These are phyloP conservation scores for Percina caprodes DNA, from an alignment of 2,113 vertebrate genomes.

Conservation along the genomic window DNA sequence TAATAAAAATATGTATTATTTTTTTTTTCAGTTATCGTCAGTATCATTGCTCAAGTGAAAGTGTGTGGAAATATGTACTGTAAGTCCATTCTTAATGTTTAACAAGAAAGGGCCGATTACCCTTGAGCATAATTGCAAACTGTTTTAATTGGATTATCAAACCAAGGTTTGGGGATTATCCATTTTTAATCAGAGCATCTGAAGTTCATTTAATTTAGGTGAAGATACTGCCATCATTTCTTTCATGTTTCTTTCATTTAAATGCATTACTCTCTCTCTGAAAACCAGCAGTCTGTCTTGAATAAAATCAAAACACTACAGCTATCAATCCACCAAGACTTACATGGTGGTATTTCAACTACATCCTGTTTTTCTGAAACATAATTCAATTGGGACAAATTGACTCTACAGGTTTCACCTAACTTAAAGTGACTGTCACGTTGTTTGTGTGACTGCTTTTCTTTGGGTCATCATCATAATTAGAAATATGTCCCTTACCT, in stretches of 20 bases:
- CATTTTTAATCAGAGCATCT: conserved; percentile 38
- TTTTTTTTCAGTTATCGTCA: conserved; percentile 14
- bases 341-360: not conserved
- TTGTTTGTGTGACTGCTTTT: not conserved
- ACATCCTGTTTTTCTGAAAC: not conserved
- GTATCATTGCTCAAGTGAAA: not conserved
- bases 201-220: conserved; percentile 5
- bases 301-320: not conserved
- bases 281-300: not conserved
- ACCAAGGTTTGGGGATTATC: conserved; percentile 42
- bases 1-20: too few species aligned
- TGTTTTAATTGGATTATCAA: conserved; percentile 48
- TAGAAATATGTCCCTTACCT: conserved; percentile 1
- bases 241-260: not conserved
- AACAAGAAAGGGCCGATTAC: conserved; percentile 31
- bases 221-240: not conserved
- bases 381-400: conserved; percentile 4
- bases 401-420: not conserved
- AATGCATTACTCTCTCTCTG: not conserved
- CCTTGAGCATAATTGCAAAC: conserved; percentile 19
- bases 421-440: not conserved
- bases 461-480: conserved; percentile 1
- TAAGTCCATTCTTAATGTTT: conserved; percentile 14
- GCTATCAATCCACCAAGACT: not conserved
- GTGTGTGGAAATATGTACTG: conserved; percentile 1